Evolutionary conservation across 2,113 vertebrate species (phyloP), one percentile per base, ranked within the genome.

Genomic region (Ochotona princeps): DNA sequence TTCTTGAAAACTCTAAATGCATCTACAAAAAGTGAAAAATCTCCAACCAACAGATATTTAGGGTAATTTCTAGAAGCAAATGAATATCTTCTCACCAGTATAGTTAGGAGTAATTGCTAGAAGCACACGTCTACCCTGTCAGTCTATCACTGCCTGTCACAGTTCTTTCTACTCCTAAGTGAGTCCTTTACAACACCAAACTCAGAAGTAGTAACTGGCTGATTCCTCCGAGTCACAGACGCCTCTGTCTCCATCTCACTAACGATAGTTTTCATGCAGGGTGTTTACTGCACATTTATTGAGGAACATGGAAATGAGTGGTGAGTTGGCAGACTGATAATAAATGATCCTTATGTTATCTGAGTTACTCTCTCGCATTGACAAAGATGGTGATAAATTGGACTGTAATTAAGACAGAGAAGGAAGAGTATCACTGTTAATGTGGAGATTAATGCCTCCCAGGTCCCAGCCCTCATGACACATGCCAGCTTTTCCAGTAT

Each of bases 291-390:
- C 44, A 69, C 74, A 81, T 54, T 91, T 81, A 63, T 10, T 81
- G 95, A 94, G 90, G 60, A 92, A 12, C 88, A 66, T 5, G 89
- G 72, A 81, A 94, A 95, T 12, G 51, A 95, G 23, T 25, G 90
- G 78, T 86, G 95, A 83, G n/a, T 49, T 35, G 79, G 47, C 32
- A 92, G 78, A 51, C 92, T 83, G 72, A 38, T 23, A 83, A 92
- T 67, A 91, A 91, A 92, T 18, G 69, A 60, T 67, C 69, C 82
- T 87, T 66, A 25, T 73, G 70, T 69, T 15, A 94, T 12, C 47
- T 2, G 38, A 63, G 49, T 10, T 76, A 26, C 60, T 60, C 67
- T 49, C 81, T 11, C 11, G 57, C 69, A 32, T 32, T 61, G 65
- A 87, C 67, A 51, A 60, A 47, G 84, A 87, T 4, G 23, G 82